Conservation (phyloP, 2,888 invertebrate genomes). For the Junonia oenone region DNA sequence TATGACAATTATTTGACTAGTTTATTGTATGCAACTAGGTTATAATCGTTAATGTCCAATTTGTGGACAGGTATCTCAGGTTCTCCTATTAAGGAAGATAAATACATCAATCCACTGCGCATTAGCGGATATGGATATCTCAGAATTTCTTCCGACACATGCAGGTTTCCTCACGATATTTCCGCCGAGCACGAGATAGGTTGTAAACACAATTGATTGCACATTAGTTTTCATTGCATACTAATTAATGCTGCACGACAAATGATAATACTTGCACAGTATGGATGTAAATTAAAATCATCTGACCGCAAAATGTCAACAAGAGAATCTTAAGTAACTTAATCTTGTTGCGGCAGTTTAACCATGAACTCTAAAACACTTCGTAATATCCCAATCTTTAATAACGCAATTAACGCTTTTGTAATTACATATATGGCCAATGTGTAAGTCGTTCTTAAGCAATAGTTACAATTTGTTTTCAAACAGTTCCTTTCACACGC, state of each 20-base stretch:
- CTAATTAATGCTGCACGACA: slow-evolving; percentile 1
- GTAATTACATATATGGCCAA: not conserved
- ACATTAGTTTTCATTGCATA: slow-evolving; percentile 3
- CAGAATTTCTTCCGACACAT: not conserved
- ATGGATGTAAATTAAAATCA: slow-evolving; percentile 4
- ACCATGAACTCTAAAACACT: slow-evolving; percentile 20
- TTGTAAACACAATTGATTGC: not conserved
- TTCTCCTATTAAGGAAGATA: not conserved
- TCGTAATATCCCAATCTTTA: slow-evolving; percentile 12
- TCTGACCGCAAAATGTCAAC: slow-evolving; percentile 18
- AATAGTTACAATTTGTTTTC: not conserved
- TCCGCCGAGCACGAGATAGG: not conserved
- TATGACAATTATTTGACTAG: too few relatives aligned
- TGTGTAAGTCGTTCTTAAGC: not conserved
- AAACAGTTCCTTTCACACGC: not conserved
- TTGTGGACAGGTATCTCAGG: not conserved
- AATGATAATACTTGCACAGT: not conserved
- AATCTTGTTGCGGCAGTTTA: slow-evolving; percentile 15
- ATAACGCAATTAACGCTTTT: slow-evolving; percentile 7
- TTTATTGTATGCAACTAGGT: too few relatives aligned
- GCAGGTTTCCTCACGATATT: not conserved
- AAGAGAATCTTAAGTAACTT: slow-evolving; percentile 15
- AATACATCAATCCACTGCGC: not conserved
- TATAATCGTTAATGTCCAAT: too few relatives aligned
- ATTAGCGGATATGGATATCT: not conserved